Percentiles rank a stretch among this genome's conserved stretches.
Conservation (phyloP, 2,113 vertebrate species). For the Podarcis cretensis region DNA sequence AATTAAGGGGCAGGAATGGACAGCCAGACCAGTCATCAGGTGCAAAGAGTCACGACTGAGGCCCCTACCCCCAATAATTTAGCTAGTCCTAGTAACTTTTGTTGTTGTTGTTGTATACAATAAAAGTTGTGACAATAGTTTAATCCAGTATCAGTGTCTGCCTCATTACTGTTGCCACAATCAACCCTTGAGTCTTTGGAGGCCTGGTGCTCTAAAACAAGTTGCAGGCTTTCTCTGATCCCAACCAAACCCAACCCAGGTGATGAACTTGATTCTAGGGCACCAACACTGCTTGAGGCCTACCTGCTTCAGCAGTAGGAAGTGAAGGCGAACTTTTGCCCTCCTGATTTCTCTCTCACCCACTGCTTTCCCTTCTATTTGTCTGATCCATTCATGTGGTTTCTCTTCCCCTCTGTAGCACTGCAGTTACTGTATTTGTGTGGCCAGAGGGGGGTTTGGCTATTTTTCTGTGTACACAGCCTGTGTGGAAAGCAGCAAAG, state of each 20-base stretch:
- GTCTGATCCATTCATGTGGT: conserved; percentile 18
- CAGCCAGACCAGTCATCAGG: too few relatives aligned
- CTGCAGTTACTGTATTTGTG: conserved; percentile 23
- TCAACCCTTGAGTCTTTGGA: neutral
- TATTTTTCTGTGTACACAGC: conserved; percentile 11
- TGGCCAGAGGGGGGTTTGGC: neutral
- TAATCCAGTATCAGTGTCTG: too few relatives aligned
- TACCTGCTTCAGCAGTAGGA: neutral
- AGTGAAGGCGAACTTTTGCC: conserved; percentile 21
- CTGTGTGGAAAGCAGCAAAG: conserved; percentile 20
- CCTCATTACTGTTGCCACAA: neutral
- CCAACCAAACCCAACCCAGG: too few relatives aligned
- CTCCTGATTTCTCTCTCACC: neutral
- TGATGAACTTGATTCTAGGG: neutral
- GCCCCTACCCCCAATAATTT: too few relatives aligned
- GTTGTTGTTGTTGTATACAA: too few relatives aligned
- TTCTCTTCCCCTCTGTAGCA: neutral
- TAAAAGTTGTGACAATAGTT: too few relatives aligned
- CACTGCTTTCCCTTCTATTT: neutral
- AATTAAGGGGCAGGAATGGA: too few relatives aligned
- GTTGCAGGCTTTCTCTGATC: too few relatives aligned
- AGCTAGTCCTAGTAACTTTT: too few relatives aligned
- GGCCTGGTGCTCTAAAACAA: too few relatives aligned
- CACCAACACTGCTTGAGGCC: neutral
- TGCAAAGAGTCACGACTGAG: too few relatives aligned